Evolutionary conservation across 2,113 vertebrate species (phyloP).

Genomic region (Poecile atricapillus): DNA sequence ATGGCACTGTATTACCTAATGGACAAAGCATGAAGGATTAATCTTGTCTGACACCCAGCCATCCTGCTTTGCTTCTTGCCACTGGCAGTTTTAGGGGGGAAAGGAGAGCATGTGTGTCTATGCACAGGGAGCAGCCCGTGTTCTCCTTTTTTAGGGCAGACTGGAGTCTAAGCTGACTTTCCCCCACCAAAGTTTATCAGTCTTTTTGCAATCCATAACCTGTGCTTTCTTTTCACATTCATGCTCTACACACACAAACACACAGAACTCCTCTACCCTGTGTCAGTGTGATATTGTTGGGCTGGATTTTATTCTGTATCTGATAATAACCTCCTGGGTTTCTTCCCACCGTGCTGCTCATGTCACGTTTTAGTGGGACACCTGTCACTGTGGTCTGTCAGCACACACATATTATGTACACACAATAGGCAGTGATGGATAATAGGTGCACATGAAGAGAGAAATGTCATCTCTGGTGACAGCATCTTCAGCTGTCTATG

Average conservation of each 20-base stretch:
- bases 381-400: background rate
- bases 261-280: background rate
- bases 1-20: background rate
- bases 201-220: background rate
- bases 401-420: no score
- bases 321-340: background rate
- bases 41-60: background rate
- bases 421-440: background rate
- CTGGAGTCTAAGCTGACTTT: background rate
- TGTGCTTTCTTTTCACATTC: background rate
- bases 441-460: background rate
- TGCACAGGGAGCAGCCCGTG: background rate
- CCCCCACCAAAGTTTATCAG: background rate
- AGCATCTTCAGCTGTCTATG: background rate
- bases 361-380: background rate
- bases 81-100: background rate
- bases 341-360: background rate
- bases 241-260: background rate
- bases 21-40: background rate
- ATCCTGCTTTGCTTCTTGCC: background rate
- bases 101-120: background rate
- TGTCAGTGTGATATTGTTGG: background rate
- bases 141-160: background rate
- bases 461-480: rapidly evolving
- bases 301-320: background rate